Base-by-base conservation (phyloP, 2,888 invertebrate genomes). In the Chydorus sphaericus region DNA sequence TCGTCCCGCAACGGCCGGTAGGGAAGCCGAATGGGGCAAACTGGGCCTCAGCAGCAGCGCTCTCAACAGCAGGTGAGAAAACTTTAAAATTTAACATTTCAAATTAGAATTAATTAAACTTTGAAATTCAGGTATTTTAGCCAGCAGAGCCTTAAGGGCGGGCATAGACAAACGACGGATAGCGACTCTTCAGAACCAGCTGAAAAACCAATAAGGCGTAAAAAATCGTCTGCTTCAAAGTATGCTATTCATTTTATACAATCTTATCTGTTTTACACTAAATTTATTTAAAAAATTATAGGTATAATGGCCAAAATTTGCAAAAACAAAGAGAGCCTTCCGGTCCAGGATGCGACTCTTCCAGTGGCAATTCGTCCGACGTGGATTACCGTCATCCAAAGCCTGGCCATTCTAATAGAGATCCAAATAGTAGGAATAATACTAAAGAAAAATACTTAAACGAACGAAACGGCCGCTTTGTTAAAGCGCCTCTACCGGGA, bases 401-500 rank as follows among this genome's bases (percentile, higher is more conserved):
- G n/a, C n/a, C n/a, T n/a, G n/a, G n/a, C n/a, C n/a, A n/a, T n/a
- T n/a, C n/a, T n/a, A n/a, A n/a, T n/a, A n/a, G n/a, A n/a, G n/a
- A n/a, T n/a, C n/a, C n/a, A n/a, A n/a, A n/a, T n/a, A n/a, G n/a
- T n/a, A n/a, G 18, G 16, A 6, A 18, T n/a, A 37, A 20, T 20
- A 52, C 33, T 23, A 52, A 33, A 20, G 52, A 52, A 36, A 37
- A 36, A 10, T 44, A 44, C 8, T 44, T 36, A 28, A 36, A 33
- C 52, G 48, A 39, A 5, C 28, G 56, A n/a, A 37, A 44, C 36
- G 29, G 82, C 2, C 75, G 86, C 54, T 88, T 86, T 64, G 85
- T 88, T 59, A 88, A 88, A 68, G 86, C 87, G 0, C 85, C 87
- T 66, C 83, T 87, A 26, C 44, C 23, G 26, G 44, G 23, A 10